These are phyloP conservation scores for Anarhynchus alexandrinus DNA, from an alignment of 2,113 vertebrate species.

Conservation along the genomic window DNA sequence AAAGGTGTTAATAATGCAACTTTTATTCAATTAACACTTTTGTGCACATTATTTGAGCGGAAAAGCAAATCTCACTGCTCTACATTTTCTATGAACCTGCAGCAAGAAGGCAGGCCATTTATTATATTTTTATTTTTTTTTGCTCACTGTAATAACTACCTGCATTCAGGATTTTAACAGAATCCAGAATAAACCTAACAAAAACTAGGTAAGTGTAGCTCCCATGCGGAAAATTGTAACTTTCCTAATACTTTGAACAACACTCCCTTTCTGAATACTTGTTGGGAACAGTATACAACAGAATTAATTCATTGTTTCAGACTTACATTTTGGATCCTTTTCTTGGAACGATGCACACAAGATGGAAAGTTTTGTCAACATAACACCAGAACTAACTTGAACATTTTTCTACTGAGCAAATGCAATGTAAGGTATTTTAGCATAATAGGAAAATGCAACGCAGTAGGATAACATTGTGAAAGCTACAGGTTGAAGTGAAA, in stretches of 20 bases:
- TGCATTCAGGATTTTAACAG: neutral
- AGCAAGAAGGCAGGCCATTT: neutral
- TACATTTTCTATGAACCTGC: neutral
- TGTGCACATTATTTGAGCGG: accelerated
- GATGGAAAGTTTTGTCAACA: neutral
- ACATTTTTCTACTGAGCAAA: neutral
- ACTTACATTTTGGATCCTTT: neutral
- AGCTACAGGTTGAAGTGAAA: neutral
- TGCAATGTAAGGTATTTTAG: neutral
- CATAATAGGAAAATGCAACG: neutral
- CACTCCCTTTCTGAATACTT: neutral
- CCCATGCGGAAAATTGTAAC: neutral
- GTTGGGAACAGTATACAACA: neutral
- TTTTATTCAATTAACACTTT: neutral
- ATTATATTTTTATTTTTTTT: too few species aligned
- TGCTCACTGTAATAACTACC: neutral
- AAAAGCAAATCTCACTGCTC: neutral
- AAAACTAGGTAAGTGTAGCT: neutral
- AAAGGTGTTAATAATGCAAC: neutral
- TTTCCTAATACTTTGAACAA: neutral
- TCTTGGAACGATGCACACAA: neutral
- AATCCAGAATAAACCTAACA: neutral
- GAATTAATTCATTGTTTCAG: neutral
- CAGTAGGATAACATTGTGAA: neutral
- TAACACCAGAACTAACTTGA: neutral